phyloP scores from a whole-genome alignment of 2,797 vertebrate species.

The Parauchenoglanis ngamensis region DNA sequence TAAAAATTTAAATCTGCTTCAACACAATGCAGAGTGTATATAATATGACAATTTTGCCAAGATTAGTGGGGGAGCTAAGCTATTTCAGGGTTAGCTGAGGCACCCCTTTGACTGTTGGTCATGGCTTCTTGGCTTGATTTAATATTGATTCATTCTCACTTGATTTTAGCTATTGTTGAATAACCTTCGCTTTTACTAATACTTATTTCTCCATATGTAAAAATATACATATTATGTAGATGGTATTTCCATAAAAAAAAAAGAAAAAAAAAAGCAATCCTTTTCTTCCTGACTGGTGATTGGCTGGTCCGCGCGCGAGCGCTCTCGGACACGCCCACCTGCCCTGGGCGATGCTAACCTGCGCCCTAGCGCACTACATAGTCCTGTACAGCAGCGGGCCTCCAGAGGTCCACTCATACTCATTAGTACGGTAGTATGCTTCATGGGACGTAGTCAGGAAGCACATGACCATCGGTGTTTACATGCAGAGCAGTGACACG shows the following conservation, averaged over 20 bases:
- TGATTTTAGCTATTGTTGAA: background rate
- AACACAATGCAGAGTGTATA: background rate
- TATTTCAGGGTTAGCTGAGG: background rate
- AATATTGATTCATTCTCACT: background rate
- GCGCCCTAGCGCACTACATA: constrained; percentile 13
- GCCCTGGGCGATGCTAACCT: background rate
- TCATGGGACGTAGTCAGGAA: background rate
- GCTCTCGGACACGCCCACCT: constrained; percentile 27
- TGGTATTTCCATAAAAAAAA: no score
- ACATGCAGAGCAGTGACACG: constrained; percentile 1
- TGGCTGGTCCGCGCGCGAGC: background rate
- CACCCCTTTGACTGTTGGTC: background rate
- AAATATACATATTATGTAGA: no score
- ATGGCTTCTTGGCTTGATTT: background rate
- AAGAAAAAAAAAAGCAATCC: background rate
- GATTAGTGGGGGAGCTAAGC: no score
- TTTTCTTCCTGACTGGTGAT: background rate
- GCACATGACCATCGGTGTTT: constrained; percentile 29
- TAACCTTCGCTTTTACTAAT: no score
- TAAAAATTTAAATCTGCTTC: background rate
- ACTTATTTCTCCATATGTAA: no score
- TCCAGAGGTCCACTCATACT: background rate
- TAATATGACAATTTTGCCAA: background rate
- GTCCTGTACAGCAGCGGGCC: background rate
- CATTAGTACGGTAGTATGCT: background rate